Conservation (phyloP, 2,113 vertebrate genomes). For the Acinonyx jubatus region DNA sequence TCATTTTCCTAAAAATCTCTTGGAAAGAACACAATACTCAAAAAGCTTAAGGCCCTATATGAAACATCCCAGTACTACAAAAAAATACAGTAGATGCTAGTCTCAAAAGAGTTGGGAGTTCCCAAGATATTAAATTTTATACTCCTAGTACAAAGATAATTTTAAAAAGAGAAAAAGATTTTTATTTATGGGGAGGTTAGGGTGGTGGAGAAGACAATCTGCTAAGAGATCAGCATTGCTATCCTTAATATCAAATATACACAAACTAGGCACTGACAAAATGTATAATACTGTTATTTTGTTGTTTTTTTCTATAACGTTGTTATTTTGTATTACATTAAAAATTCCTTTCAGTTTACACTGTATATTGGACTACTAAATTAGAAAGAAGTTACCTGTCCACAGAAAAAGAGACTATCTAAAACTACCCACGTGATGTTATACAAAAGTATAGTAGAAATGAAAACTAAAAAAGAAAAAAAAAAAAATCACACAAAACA, state of each 20-base stretch:
- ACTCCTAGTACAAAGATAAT: not conserved
- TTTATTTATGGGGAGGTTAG: not conserved
- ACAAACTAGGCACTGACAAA: not conserved
- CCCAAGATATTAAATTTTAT: not conserved
- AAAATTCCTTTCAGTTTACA: slow-evolving; percentile 14
- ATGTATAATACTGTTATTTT: not conserved
- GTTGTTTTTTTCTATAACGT: not conserved
- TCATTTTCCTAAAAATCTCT: not conserved
- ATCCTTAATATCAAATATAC: not conserved
- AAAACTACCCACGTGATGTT: not conserved
- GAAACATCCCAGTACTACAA: not conserved
- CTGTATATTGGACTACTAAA: not conserved
- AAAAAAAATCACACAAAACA: not conserved
- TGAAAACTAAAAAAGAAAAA: not conserved
- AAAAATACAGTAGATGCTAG: not conserved
- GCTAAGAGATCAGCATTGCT: not conserved
- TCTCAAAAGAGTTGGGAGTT: not conserved
- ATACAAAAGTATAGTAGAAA: not conserved
- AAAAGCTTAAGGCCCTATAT: not conserved
- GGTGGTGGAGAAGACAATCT: not conserved
- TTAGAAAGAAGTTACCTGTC: not conserved
- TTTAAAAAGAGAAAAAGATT: not conserved
- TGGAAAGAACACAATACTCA: not conserved
- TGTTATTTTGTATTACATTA: not conserved
- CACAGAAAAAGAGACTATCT: not conserved